A percentile compares a stretch with the other conserved stretches of the same genome.
Conservation (phyloP, 2,888 invertebrate genomes). For the Tetramorium bicarinatum region DNA sequence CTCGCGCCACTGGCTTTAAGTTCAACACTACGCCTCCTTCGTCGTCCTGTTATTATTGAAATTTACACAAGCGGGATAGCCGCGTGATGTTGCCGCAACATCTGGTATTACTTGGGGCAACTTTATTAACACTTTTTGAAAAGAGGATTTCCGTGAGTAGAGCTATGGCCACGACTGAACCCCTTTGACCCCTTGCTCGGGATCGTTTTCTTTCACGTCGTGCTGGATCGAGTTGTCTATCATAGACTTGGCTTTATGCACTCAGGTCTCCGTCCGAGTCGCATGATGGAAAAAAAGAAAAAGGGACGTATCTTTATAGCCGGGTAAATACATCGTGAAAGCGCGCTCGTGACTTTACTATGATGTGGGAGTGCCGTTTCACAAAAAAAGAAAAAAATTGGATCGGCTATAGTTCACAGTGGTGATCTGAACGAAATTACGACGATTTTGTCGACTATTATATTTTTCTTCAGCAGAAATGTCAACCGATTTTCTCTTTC, state of each 20-base stretch:
- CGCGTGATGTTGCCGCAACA: constrained; percentile 47
- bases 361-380: constrained; percentile 68
- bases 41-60: constrained; percentile 45
- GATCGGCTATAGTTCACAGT: constrained; percentile 53
- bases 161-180: constrained; percentile 22
- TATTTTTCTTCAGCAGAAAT: not conserved
- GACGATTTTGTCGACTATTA: constrained; percentile 49
- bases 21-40: constrained; percentile 13
- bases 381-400: constrained; percentile 34
- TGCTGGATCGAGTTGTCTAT: constrained; percentile 72
- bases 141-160: constrained; percentile 23
- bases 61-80: constrained; percentile 39
- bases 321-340: constrained; percentile 76
- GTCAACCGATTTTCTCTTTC: constrained; percentile 15
- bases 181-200: constrained; percentile 38
- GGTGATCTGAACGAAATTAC: constrained; percentile 55
- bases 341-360: constrained; percentile 75
- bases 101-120: constrained; percentile 51
- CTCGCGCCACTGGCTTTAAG: constrained; percentile 27
- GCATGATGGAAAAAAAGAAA: constrained; percentile 2
- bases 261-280: constrained; percentile 60
- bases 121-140: constrained; percentile 49
- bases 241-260: constrained; percentile 72
- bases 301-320: constrained; percentile 77
- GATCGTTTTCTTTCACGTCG: constrained; percentile 47